Percentiles rank a stretch among this genome's conserved stretches.
phyloP scores from a whole-genome alignment of 1,140 invertebrate genomes.

The Dreissena rostriformis region DNA sequence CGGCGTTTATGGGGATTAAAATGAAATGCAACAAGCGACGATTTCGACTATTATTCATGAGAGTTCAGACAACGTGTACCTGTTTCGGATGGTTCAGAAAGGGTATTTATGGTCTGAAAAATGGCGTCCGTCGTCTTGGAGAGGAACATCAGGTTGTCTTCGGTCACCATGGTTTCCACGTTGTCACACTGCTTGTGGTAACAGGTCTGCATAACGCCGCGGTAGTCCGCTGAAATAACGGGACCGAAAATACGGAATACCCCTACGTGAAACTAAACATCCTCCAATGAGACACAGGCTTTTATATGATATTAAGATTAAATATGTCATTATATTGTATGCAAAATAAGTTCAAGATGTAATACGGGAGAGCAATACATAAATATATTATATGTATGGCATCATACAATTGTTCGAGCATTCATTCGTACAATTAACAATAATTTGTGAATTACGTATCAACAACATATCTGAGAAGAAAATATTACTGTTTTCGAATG shows the following conservation, averaged over 20 bases:
- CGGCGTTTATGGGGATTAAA: no score
- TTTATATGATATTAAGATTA: neutral
- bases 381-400: neutral
- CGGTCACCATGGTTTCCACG: constrained; percentile 26
- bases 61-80: no score
- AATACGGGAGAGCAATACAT: no score
- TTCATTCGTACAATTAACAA: neutral
- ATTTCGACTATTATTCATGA: no score
- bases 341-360: no score
- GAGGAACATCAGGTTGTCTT: constrained; percentile 39
- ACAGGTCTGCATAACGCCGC: constrained; percentile 22
- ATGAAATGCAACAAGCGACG: no score
- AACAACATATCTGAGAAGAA: neutral
- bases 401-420: neutral
- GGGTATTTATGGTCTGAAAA: neutral
- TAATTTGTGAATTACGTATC: neutral
- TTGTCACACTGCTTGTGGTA: constrained; percentile 32
- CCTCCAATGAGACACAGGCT: neutral
- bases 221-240: constrained; percentile 23
- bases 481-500: neutral
- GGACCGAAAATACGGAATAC: neutral
- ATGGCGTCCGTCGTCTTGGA: constrained; percentile 21
- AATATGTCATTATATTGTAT: no score
- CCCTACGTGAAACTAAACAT: neutral
- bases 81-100: neutral